Conservation (phyloP, 2,797 vertebrate genomes). For the Phoeniculus purpureus region DNA sequence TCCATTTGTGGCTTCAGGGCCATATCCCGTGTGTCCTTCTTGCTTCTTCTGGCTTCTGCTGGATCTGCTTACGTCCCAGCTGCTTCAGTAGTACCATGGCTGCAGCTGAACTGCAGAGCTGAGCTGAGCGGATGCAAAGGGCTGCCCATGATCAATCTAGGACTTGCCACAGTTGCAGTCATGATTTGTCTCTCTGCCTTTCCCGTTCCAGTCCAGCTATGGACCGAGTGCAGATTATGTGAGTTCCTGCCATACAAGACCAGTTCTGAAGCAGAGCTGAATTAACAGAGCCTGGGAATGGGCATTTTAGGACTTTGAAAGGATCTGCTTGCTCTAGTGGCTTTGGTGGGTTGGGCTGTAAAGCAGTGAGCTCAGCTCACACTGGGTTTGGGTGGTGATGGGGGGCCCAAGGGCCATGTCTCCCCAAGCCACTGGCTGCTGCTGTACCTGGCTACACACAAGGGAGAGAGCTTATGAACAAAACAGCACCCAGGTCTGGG, state of each 20-base stretch:
- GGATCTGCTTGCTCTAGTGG: background rate
- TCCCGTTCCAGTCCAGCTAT: background rate
- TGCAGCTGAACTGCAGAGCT: slow-evolving; percentile 37
- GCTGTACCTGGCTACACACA: background rate
- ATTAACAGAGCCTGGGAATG: background rate
- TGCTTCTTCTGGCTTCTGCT: slow-evolving; percentile 41
- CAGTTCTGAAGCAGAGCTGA: background rate
- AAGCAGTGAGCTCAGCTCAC: background rate
- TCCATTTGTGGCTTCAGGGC: slow-evolving; percentile 29
- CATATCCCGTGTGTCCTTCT: background rate
- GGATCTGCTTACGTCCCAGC: background rate
- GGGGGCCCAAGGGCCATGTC: background rate
- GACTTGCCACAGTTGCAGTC: background rate
- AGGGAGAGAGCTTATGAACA: background rate
- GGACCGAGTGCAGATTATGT: background rate
- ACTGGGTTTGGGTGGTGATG: too few relatives aligned
- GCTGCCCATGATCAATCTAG: background rate
- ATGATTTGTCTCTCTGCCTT: background rate
- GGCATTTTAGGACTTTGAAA: slow-evolving; percentile 31
- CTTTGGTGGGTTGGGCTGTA: background rate
- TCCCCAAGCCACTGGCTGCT: background rate
- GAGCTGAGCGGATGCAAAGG: background rate
- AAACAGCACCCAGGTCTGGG: background rate
- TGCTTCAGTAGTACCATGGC: background rate
- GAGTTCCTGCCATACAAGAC: background rate